Evolutionary conservation across 2,113 vertebrate genomes (phyloP).

Genomic region (Siphamia tubifer): DNA sequence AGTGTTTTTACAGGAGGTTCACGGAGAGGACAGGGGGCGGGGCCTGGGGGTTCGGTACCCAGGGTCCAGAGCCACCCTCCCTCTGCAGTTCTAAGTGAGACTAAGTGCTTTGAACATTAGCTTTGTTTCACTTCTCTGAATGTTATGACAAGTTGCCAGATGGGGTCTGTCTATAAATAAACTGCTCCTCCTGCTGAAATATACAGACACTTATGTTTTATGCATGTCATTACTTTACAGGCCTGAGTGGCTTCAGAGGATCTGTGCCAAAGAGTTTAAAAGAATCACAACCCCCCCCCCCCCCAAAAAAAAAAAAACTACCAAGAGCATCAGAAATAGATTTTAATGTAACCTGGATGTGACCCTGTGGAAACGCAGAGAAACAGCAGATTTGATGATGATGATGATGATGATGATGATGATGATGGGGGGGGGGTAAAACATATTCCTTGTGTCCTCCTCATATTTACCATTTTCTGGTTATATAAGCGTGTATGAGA

Average conservation of each 20-base stretch:
- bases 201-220: constrained; percentile 51
- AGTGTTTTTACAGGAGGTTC: constrained; percentile 42
- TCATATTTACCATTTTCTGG: no score
- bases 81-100: constrained; percentile 48
- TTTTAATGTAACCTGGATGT: not conserved
- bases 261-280: constrained; percentile 4
- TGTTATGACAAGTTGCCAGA: constrained; percentile 61
- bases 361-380: not conserved
- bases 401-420: no score
- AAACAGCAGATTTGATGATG: not conserved
- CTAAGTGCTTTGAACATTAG: constrained; percentile 53
- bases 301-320: no score
- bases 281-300: no score
- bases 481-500: no score
- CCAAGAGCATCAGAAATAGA: not conserved
- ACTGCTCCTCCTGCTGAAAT: constrained; percentile 12
- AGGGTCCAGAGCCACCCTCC: constrained; percentile 11
- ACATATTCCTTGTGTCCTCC: no score
- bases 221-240: constrained; percentile 47
- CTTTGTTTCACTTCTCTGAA: constrained; percentile 54
- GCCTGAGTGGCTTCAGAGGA: not conserved
- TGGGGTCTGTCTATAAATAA: constrained; percentile 61
- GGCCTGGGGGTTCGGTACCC: not conserved
- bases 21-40: constrained; percentile 39
- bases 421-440: not conserved